These are phyloP conservation scores for Arnoldichthys spilopterus DNA, from an alignment of 2,797 vertebrate genomes.

Conservation along the genomic window DNA sequence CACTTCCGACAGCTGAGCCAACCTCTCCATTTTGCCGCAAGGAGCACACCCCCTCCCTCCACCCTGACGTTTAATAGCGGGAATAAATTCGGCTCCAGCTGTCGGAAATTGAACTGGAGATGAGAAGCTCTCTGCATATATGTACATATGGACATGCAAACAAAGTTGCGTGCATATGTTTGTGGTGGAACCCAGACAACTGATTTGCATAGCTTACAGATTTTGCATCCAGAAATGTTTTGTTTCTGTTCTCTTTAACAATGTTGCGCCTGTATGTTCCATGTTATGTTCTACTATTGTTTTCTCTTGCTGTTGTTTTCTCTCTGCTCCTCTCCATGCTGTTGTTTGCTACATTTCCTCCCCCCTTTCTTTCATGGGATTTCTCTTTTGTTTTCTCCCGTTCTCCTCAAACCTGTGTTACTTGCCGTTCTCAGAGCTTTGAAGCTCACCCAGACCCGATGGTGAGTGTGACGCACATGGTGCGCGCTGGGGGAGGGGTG, in stretches of 20 bases:
- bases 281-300: slow-evolving; percentile 1
- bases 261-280: background rate
- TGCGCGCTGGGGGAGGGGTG: slow-evolving; percentile 86
- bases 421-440: slow-evolving; percentile 74
- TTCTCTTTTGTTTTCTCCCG: slow-evolving; percentile 24
- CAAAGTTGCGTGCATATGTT: background rate
- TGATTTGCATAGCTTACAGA: background rate
- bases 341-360: slow-evolving; percentile 10
- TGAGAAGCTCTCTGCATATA: slow-evolving; percentile 32
- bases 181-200: background rate
- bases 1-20: slow-evolving; percentile 60
- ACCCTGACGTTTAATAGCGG: slow-evolving; percentile 53
- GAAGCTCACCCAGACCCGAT: slow-evolving; percentile 81
- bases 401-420: slow-evolving; percentile 17
- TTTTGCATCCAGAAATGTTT: background rate
- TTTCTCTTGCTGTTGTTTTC: slow-evolving; percentile 7
- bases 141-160: slow-evolving; percentile 21
- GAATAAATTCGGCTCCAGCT: slow-evolving; percentile 55
- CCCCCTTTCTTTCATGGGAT: background rate
- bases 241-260: background rate
- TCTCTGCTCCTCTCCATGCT: background rate
- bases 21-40: slow-evolving; percentile 59
- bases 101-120: slow-evolving; percentile 45
- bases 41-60: slow-evolving; percentile 44
- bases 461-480: slow-evolving; percentile 84